Evolutionary conservation across 2,888 invertebrate genomes (phyloP), one percentile per base, ranked within the genome.

Genomic region (Oxytorus armatus): DNA sequence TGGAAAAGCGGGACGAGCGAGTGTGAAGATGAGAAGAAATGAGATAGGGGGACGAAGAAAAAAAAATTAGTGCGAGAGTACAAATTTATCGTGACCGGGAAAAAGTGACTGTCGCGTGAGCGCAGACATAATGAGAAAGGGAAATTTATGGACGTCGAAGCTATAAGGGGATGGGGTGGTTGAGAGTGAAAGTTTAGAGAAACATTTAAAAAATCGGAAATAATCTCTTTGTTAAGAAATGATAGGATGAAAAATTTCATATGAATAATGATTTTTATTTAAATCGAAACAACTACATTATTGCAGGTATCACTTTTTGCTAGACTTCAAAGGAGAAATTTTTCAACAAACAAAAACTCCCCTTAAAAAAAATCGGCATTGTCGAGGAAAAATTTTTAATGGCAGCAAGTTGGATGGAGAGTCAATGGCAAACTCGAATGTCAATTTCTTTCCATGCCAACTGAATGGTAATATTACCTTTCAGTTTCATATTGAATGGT

Each of bases 41-140:
- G 14, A 33, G 65, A 44, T 16, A 29, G 39, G 53, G 18, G 33
- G 33, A 16, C 18, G n/a, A n/a, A n/a, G n/a, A n/a, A n/a, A n/a
- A 53, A 42, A 42, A 59, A 69, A 55, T 5, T 29, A 55, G 36
- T 36, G 29, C 33, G 16, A 39, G 53, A 55, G 63, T 49, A 70
- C 39, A 77, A 70, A 70, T 53, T 76, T 76, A 65, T 68, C 61
- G 29, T 39, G 57, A 57, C 36, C 57, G 18, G 36, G 16, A 39
- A 14, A 57, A 39, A 57, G 36, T 39, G 39, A 57, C 36, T 36
- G 2, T n/a, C 10, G 14, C 25, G 59, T 42, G 63, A 61, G 49
- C n/a, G n/a, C n/a, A 61, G 47, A 42, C 61, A 42, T 61, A 23
- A 55, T 51, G 14, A 5, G 55, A 14, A 55, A 49, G 49, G 55